These are phyloP conservation scores for Drosophila gaucha DNA, from an alignment of 2,888 invertebrate genomes.

Conservation along the genomic window DNA sequence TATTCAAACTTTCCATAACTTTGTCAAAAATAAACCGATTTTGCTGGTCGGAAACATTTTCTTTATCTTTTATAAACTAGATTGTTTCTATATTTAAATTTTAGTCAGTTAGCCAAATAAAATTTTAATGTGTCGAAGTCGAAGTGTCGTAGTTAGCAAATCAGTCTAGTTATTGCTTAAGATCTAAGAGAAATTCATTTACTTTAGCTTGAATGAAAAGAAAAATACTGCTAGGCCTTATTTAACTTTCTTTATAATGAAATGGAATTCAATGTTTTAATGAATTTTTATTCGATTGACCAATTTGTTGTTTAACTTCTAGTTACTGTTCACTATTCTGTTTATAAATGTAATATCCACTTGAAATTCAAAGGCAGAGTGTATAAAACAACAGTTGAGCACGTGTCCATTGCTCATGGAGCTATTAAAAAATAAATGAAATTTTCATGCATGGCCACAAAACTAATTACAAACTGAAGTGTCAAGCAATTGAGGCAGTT, in stretches of 20 bases:
- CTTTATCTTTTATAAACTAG: no score
- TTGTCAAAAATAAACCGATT: no score
- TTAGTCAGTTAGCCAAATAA: no score
- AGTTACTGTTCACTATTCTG: background rate
- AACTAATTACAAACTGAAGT: slow-evolving; percentile 76
- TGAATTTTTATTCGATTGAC: background rate
- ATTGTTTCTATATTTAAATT: no score
- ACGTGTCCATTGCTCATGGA: slow-evolving; percentile 46
- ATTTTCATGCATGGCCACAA: slow-evolving; percentile 70
- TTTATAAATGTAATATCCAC: no score
- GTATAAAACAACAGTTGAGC: slow-evolving; percentile 18
- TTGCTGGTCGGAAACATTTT: no score
- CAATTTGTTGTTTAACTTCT: background rate
- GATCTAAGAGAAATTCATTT: background rate
- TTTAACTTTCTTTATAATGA: background rate
- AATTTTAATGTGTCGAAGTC: no score
- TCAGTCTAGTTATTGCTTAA: no score
- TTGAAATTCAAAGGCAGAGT: background rate
- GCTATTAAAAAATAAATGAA: slow-evolving; percentile 53
- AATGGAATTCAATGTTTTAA: background rate
- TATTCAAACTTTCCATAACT: no score
- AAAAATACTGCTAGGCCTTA: no score
- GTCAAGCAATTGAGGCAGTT: slow-evolving; percentile 71
- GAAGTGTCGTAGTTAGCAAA: no score
- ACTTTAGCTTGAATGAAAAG: background rate